A percentile compares a stretch with the other conserved stretches of the same genome.
phyloP scores from a whole-genome alignment of 2,113 vertebrate species.

The Gadus macrocephalus region DNA sequence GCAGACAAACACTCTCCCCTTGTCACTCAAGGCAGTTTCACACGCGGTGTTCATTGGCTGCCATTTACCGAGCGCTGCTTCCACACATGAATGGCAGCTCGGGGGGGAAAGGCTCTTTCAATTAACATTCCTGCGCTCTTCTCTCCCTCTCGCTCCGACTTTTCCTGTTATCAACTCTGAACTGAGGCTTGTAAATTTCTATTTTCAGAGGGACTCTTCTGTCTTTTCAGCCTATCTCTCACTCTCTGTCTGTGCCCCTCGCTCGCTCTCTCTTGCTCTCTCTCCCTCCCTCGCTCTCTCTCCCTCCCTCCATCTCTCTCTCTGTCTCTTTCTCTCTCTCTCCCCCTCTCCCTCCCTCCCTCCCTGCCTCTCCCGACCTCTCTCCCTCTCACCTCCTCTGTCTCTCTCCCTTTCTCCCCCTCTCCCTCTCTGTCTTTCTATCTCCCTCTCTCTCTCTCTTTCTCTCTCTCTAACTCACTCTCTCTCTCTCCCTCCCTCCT shows the following conservation, averaged over 20 bases:
- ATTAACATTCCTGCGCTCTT: slow-evolving; percentile 17
- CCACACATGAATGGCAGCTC: slow-evolving; percentile 1
- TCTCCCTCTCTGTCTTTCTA: neutral
- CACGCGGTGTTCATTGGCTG: neutral
- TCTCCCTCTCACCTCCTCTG: neutral
- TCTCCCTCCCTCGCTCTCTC: neutral
- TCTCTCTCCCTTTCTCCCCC: neutral
- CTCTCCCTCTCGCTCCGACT: neutral
- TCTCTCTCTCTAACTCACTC: slow-evolving; percentile 8
- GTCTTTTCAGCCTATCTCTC: neutral
- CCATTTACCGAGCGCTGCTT: neutral
- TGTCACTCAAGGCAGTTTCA: neutral
- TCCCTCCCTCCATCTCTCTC: neutral
- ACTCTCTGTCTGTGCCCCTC: neutral
- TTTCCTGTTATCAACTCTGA: neutral
- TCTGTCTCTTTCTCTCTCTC: slow-evolving; percentile 12
- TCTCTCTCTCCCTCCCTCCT: slow-evolving; percentile 5
- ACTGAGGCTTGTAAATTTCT: neutral
- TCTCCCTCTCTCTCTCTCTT: neutral
- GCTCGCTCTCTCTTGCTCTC: too few species aligned
- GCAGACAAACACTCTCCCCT: too few species aligned
- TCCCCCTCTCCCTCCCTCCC: neutral
- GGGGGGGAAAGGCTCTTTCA: slow-evolving; percentile 27
- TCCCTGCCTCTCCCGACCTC: slow-evolving; percentile 7
- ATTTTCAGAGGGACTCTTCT: neutral